Conservation (phyloP, 53 echinoderm and acorn worm species). For the Glandiceps talaboti region DNA sequence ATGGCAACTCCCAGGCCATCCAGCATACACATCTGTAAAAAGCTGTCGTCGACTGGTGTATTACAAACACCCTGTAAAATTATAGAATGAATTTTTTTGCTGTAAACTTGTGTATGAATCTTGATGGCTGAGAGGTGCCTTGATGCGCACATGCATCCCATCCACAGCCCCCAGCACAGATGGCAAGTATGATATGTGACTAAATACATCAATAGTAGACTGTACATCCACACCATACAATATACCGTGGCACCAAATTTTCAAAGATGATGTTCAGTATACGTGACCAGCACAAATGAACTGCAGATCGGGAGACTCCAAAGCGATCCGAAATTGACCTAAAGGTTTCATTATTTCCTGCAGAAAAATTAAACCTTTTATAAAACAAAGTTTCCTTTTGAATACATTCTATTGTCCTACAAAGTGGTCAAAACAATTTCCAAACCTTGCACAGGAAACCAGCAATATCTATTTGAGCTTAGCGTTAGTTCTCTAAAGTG, state of each 20-base stretch:
- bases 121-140: constrained; percentile 18
- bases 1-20: constrained; percentile 29
- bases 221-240: neutral
- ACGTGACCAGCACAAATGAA: neutral
- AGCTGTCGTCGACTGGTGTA: constrained; percentile 6
- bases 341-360: neutral
- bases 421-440: neutral
- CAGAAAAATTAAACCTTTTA: neutral
- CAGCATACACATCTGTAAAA: constrained; percentile 24
- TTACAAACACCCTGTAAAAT: constrained; percentile 25
- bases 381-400: neutral
- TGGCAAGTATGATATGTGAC: neutral
- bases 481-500: neutral
- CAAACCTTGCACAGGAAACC: neutral
- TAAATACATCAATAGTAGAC: neutral
- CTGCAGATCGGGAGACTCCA: neutral
- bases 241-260: neutral
- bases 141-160: constrained; percentile 21
- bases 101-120: constrained; percentile 21
- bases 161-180: constrained; percentile 21
- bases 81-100: constrained; percentile 21
- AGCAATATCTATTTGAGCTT: neutral
- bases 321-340: neutral
- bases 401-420: neutral
- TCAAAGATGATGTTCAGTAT: neutral